Evolutionary conservation across 1,140 invertebrate species (phyloP).

Genomic region (Zaprionus lachaisei): DNA sequence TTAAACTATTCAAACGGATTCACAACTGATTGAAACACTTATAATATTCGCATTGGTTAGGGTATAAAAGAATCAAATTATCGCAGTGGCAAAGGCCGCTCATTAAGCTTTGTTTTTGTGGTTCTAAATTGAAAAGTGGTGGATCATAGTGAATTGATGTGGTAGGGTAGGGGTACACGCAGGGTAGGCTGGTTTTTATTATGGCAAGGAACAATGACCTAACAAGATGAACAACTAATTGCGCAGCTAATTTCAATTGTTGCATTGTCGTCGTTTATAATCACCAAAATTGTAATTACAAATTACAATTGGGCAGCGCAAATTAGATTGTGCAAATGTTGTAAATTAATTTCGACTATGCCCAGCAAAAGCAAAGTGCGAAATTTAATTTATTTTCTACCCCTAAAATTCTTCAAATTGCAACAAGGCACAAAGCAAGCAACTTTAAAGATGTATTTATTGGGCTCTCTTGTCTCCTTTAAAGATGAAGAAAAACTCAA

Average conservation of each 20-base stretch:
- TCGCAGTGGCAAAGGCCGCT: slow-evolving; percentile 45
- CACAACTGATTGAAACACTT: background rate
- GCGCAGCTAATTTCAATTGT: slow-evolving; percentile 81
- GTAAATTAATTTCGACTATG: slow-evolving; percentile 51
- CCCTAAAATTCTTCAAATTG: slow-evolving; percentile 23
- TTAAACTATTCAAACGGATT: background rate
- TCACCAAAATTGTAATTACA: slow-evolving; percentile 81
- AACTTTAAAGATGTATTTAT: background rate
- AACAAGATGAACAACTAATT: slow-evolving; percentile 75
- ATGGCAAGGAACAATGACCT: slow-evolving; percentile 44
- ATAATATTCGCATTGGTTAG: background rate
- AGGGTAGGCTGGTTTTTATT: slow-evolving; percentile 34
- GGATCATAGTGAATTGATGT: background rate
- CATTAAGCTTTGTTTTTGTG: slow-evolving; percentile 71
- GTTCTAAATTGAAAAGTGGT: slow-evolving; percentile 12
- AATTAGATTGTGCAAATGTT: slow-evolving; percentile 60
- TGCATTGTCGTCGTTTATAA: slow-evolving; percentile 68
- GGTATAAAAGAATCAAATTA: slow-evolving; percentile 18
- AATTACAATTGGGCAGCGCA: slow-evolving; percentile 68
- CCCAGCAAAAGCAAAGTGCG: slow-evolving; percentile 50
- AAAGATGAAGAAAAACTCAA: background rate
- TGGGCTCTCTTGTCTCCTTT: background rate
- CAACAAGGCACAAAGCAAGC: background rate
- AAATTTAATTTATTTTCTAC: slow-evolving; percentile 72
- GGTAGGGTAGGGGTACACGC: background rate